These are phyloP conservation scores for Silurus glanis DNA, from an alignment of 2,113 vertebrate species.

Conservation along the genomic window DNA sequence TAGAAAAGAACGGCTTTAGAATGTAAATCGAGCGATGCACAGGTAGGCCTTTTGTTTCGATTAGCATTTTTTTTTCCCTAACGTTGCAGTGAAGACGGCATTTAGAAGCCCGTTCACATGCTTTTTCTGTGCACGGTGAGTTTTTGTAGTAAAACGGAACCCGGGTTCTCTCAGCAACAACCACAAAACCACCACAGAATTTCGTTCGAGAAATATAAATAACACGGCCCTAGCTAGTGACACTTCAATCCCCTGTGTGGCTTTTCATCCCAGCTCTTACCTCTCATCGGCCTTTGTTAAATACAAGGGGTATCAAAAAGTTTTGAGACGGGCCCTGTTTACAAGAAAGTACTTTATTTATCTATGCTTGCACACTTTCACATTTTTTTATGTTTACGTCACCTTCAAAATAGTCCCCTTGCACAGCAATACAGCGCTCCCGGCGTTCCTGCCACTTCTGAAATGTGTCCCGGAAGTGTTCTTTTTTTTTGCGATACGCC, in stretches of 20 bases:
- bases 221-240: slow-evolving; percentile 4
- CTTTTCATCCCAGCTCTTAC: neutral
- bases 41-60: slow-evolving; percentile 51
- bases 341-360: no score
- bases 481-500: no score
- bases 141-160: slow-evolving; percentile 28
- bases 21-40: slow-evolving; percentile 86
- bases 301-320: no score
- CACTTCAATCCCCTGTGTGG: neutral
- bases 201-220: neutral
- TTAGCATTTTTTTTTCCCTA: slow-evolving; percentile 54
- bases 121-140: neutral
- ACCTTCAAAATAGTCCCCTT: no score
- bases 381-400: no score
- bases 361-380: no score
- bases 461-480: no score
- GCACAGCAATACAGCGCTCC: no score
- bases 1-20: slow-evolving; percentile 81
- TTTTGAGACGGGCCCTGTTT: no score
- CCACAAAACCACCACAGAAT: slow-evolving; percentile 4
- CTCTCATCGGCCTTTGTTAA: neutral
- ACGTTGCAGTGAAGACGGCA: neutral
- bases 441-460: no score
- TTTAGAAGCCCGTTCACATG: neutral
- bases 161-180: slow-evolving; percentile 5